Evolutionary conservation across 2,113 vertebrate genomes (phyloP), one percentile per base, ranked within the genome.

Genomic region (Spizaetus ornatus): DNA sequence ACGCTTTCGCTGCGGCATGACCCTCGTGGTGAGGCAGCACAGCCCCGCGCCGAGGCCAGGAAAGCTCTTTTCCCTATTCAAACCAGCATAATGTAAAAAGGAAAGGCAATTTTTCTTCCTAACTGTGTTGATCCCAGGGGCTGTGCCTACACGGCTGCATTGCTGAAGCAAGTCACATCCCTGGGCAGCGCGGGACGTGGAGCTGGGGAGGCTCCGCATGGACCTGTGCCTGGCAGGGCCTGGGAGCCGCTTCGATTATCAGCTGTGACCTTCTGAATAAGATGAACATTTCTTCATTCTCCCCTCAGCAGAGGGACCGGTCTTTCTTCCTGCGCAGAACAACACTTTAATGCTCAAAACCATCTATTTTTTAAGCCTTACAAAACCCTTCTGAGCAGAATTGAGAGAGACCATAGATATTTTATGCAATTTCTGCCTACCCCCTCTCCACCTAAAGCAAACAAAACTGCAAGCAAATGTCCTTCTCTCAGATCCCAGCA

Each of bases 341-440:
- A 7, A 22, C 0, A 0, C 36, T 45, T n/a, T 16, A 21, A 3
- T 0, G 0, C 7, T 16, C 77, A 40, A 25, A 71, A 0, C 31
- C 34, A 56, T 4, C 36, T 42, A 2, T 29, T 58, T 23, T 29
- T 70, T 45, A 63, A 73, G 40, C 71, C 70, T 45, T 31, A 47
- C 32, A 20, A 38, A 80, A 59, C 13, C 3, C 22, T 84, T 43
- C 69, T 40, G 83, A 84, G 69, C 3, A 12, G 73, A 82, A 48
- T 13, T 42, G 34, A 83, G 73, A 47, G 48, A 63, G 0, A 45
- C 3, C 4, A 3, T 17, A 32, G 77, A 10, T 32, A 42, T 62
- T 86, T 74, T 1, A 26, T 52, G 21, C 21, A 7, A 21, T 74
- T 69, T 84, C 73, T 84, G 59, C n/a, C 50, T 25, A 10, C 2